A percentile compares a stretch with the other conserved stretches of the same genome.
These are phyloP conservation scores for Hanleya hanleyi DNA, from an alignment of 2,888 invertebrate species.

Conservation along the genomic window DNA sequence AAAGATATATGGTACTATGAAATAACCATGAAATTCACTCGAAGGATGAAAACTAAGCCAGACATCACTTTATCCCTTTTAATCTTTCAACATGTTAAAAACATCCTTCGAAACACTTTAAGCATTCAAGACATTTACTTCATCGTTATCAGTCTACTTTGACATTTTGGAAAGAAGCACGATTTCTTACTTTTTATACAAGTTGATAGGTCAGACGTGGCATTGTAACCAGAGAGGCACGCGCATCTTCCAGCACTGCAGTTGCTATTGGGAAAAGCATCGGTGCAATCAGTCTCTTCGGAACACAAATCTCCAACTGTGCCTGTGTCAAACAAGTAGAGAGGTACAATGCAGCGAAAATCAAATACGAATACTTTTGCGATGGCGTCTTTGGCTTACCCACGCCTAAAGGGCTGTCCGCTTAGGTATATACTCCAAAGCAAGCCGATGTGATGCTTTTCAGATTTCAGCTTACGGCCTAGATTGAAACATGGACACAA, in stretches of 20 bases:
- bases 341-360: no score
- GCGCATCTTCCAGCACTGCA: constrained; percentile 38
- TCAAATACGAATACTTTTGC: background rate
- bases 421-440: no score
- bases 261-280: constrained; percentile 39
- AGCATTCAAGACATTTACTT: no score
- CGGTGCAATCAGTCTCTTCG: constrained; percentile 36
- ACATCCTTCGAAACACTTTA: no score
- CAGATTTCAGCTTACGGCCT: no score
- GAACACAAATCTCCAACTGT: constrained; percentile 40
- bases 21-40: no score
- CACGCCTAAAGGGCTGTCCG: background rate
- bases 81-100: no score
- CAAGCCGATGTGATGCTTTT: no score
- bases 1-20: background rate
- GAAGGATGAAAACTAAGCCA: background rate
- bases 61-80: no score
- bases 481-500: no score
- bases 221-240: constrained; percentile 38
- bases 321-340: constrained; percentile 18
- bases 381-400: background rate
- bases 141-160: no score
- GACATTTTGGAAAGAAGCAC: no score
- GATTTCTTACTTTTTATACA: constrained; percentile 37
- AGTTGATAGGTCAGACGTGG: background rate